Evolutionary conservation across 2,797 vertebrate genomes (phyloP), one percentile per base, ranked within the genome.

Genomic region (Ambastaia sidthimunki): DNA sequence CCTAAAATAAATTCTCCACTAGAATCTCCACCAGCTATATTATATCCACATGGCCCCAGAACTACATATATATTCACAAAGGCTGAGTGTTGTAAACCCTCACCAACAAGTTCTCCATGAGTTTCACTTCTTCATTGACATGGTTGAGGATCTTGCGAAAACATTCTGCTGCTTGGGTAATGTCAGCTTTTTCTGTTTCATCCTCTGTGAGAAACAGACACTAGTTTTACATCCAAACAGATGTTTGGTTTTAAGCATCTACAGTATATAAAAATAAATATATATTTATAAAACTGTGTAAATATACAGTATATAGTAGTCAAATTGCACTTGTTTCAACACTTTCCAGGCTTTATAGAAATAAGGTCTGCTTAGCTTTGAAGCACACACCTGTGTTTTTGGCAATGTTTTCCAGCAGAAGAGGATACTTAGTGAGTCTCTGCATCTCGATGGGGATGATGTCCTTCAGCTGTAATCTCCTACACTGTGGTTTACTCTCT

Each of bases 401-500:
- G 65, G 94, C 95, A 1, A 98, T 96, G 85, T 96, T 97, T 84
- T 97, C 95, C 83, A 98, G 92, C 50, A 98, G 92, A 74, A 98
- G 87, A 0, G 96, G 96, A 82, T 98, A 98, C 85, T 98, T 98
- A 84, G 96, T 98, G 28, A 98, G 91, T 16, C 96, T 93, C 89
- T 97, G 96, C 96, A 97, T 98, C 88, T 96, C 96, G 0, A 90
- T 95, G 37, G 96, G 96, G 79, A 98, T 97, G 83, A 98, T 97
- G 88, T 98, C 96, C 88, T 98, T 98, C 72, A 98, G 91, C 89
- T 98, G 96, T 54, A 98, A 91, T 80, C 96, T 93, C 69, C 96
- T 92, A 86, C 96, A 98, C 80, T 96, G 93, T 0, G 95, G 95
- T 2, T 93, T 95, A 84, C 96, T 96, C 89, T 97, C 96, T 0